A percentile compares a stretch with the other conserved stretches of the same genome.
These are phyloP conservation scores for Eilema depressum DNA, from an alignment of 2,888 invertebrate genomes.

Conservation along the genomic window DNA sequence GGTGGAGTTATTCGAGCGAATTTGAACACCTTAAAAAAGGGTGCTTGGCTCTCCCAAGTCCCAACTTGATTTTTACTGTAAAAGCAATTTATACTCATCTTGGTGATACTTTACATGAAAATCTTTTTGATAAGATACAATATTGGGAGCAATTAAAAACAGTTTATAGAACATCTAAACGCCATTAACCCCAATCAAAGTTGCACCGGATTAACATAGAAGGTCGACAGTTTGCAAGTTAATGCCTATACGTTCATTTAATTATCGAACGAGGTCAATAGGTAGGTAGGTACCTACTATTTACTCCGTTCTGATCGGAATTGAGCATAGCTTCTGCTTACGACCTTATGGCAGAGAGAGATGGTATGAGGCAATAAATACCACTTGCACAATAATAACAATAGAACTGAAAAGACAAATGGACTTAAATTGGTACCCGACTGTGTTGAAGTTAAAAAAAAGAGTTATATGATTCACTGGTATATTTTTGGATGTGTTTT, in stretches of 20 bases:
- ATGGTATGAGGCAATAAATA: background rate
- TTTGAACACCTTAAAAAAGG: too few species aligned
- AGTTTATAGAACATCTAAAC: slow-evolving; percentile 11
- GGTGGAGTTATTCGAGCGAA: too few species aligned
- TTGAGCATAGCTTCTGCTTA: slow-evolving; percentile 7
- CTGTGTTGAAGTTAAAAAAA: too few species aligned
- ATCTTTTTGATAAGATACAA: background rate
- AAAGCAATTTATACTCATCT: too few species aligned
- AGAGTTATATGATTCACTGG: too few species aligned
- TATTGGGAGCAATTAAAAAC: background rate
- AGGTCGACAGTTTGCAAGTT: slow-evolving; percentile 56
- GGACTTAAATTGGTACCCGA: background rate
- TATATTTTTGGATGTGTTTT: too few species aligned
- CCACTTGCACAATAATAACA: background rate
- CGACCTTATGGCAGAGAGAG: slow-evolving; percentile 13
- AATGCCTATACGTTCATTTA: slow-evolving; percentile 50
- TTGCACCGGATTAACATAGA: slow-evolving; percentile 50
- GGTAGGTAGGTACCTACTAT: too few species aligned
- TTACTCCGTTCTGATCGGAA: slow-evolving; percentile 8
- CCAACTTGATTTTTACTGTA: too few species aligned
- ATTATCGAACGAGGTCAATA: slow-evolving; percentile 56
- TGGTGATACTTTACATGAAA: too few species aligned
- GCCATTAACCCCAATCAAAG: slow-evolving; percentile 43
- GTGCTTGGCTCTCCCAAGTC: too few species aligned
- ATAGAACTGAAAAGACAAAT: background rate